Evolutionary conservation across 2,888 invertebrate genomes (phyloP), one percentile per base, ranked within the genome.

Genomic region (Orthosia gothica): DNA sequence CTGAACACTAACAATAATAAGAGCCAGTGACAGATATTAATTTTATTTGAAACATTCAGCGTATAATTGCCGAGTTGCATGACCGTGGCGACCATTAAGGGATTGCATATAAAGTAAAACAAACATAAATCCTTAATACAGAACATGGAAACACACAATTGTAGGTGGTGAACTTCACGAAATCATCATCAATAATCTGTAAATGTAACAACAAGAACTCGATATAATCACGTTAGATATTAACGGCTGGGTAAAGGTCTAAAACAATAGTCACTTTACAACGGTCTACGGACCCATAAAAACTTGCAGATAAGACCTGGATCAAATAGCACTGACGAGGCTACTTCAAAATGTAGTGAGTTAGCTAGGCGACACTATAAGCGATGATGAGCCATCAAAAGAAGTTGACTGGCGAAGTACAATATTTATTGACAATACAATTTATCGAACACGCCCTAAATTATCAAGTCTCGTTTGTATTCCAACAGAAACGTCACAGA

Each of bases 21-120:
- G 52, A 83, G 47, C 64, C 49, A 78, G 79, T 45, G 64, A 78
- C 79, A 68, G 64, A 65, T 50, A 68, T 65, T 58, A 20, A 82
- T 77, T 67, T 70, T 59, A 59, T 70, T 80, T 66, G 20, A 68
- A 71, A 54, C 59, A 54, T 67, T 61, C 26, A 76, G 26, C 23
- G 49, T 40, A 59, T 77, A 71, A 78, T 68, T 64, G 45, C 64
- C 7, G 78, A 78, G 70, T 78, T 61, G 83, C 72, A 82, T 82
- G 78, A 63, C 58, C 50, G 40, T 52, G 50, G 66, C 40, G 52
- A 32, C 45, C 78, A 67, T 70, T 63, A 76, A n/a, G 70, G 47
- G 45, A 76, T 76, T 66, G 49, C 52, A 81, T 81, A 63, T 59
- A n/a, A 64, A 79, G 26, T 62, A 59, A 59, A 59, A 54, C 49